A percentile compares a stretch with the other conserved stretches of the same genome.
Conservation (phyloP, 2,797 vertebrate species). For the Limnodromus scolopaceus region DNA sequence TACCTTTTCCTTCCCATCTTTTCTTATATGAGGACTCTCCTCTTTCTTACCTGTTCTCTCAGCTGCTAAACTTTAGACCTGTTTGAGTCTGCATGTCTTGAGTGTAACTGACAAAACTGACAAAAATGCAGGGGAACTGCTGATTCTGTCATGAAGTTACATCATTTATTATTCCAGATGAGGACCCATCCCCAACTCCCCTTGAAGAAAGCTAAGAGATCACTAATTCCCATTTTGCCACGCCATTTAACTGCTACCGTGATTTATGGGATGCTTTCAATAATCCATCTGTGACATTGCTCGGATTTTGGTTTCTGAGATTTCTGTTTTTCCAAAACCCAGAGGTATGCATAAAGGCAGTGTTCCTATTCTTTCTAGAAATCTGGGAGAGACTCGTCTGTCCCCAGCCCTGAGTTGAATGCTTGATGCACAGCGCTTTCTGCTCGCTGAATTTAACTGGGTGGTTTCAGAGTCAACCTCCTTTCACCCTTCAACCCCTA, state of each 20-base stretch:
- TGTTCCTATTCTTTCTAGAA: slow-evolving; percentile 36
- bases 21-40: neutral
- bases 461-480: neutral
- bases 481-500: neutral
- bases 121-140: neutral
- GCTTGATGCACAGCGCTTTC: neutral
- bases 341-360: neutral
- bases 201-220: neutral
- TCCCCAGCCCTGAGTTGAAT: neutral
- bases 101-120: neutral
- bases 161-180: neutral
- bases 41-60: neutral
- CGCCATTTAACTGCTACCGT: neutral
- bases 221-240: neutral
- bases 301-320: neutral
- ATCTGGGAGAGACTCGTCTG: neutral
- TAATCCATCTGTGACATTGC: neutral
- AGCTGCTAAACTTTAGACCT: neutral
- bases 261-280: slow-evolving; percentile 6
- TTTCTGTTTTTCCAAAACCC: neutral
- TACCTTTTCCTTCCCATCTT: neutral
- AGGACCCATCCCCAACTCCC: neutral
- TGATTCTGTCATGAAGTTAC: neutral
- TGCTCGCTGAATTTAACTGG: neutral
- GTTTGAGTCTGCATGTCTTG: neutral